Conservation (phyloP, 2,797 vertebrate genomes). For the Sparus aurata region DNA sequence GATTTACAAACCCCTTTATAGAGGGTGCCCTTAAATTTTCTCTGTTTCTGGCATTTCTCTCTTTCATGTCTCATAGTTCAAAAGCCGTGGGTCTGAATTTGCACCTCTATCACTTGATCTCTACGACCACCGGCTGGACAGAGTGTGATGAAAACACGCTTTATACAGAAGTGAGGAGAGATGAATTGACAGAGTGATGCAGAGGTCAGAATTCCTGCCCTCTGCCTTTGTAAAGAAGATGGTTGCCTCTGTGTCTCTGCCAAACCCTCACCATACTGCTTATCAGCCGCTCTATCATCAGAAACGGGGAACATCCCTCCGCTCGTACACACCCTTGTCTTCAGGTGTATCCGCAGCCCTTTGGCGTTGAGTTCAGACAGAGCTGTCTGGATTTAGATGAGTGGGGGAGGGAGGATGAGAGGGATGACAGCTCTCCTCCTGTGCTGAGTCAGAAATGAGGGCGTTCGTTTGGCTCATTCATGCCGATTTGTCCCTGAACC, state of each 20-base stretch:
- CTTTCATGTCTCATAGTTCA: background rate
- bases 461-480: slow-evolving; percentile 49
- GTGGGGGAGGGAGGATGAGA: slow-evolving; percentile 53
- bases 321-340: slow-evolving; percentile 56
- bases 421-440: slow-evolving; percentile 79
- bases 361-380: slow-evolving; percentile 76
- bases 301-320: slow-evolving; percentile 57
- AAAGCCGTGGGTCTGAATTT: slow-evolving; percentile 18
- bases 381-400: slow-evolving; percentile 68
- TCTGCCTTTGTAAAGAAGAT: slow-evolving; percentile 52
- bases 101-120: slow-evolving; percentile 54
- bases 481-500: slow-evolving; percentile 41
- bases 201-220: slow-evolving; percentile 67
- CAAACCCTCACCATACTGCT: slow-evolving; percentile 32
- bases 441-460: slow-evolving; percentile 61
- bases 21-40: background rate
- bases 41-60: background rate
- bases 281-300: slow-evolving; percentile 75
- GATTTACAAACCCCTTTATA: background rate
- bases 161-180: slow-evolving; percentile 79
- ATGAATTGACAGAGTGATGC: slow-evolving; percentile 60
- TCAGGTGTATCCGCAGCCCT: slow-evolving; percentile 61
- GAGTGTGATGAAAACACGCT: slow-evolving; percentile 53
- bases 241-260: slow-evolving; percentile 57
- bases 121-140: slow-evolving; percentile 35